phyloP scores from a whole-genome alignment of 2,797 vertebrate species.

The Spinus pinus region DNA sequence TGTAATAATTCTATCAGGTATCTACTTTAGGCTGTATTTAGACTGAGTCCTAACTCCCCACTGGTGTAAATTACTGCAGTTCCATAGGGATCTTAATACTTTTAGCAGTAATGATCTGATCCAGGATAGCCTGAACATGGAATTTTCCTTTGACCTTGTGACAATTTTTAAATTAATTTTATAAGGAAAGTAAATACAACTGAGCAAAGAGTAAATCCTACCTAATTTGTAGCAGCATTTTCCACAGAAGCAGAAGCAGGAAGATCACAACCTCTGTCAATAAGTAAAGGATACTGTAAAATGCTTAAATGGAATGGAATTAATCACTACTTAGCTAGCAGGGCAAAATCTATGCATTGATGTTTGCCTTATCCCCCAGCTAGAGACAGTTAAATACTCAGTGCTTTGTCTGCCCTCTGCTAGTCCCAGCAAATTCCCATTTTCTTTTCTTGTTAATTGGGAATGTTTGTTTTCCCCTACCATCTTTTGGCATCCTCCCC shows the following conservation, averaged over 20 bases:
- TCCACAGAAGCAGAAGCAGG: background rate
- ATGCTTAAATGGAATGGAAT: background rate
- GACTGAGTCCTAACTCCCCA: background rate
- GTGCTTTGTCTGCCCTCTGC: background rate
- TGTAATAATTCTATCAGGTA: background rate
- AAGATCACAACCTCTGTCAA: background rate
- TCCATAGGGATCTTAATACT: background rate
- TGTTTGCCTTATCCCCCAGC: background rate
- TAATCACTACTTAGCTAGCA: background rate
- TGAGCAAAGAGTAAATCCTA: background rate
- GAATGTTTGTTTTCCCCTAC: background rate
- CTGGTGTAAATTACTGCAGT: background rate
- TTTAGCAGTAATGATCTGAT: background rate
- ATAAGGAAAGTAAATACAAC: background rate
- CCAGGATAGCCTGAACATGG: background rate
- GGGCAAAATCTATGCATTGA: background rate
- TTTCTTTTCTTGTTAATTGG: background rate
- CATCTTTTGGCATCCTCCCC: background rate
- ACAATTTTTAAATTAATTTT: background rate
- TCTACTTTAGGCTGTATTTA: background rate
- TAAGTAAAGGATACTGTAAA: background rate
- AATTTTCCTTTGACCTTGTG: background rate
- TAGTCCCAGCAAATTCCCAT: background rate
- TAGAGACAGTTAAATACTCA: background rate
- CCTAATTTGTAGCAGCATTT: background rate